phyloP scores from a whole-genome alignment of 2,797 vertebrate genomes.

The Muscicapa striata region DNA sequence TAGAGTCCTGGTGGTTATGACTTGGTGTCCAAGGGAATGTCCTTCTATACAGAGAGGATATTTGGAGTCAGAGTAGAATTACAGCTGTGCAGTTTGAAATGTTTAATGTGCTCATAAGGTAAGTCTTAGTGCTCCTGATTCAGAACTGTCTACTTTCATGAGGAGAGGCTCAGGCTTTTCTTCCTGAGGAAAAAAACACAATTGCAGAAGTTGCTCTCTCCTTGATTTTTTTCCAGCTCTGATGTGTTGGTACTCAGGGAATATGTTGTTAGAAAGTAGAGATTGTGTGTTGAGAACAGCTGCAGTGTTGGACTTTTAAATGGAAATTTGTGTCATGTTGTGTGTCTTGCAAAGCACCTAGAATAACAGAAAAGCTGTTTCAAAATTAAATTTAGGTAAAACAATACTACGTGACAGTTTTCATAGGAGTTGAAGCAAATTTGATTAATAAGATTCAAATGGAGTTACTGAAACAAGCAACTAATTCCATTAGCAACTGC shows the following conservation, averaged over 20 bases:
- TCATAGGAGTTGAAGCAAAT: neutral
- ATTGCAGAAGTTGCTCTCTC: neutral
- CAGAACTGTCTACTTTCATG: fast-evolving
- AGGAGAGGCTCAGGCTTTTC: neutral
- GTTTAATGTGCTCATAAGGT: neutral
- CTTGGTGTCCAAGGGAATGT: neutral
- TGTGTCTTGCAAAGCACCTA: neutral
- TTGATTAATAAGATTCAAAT: constrained; percentile 40
- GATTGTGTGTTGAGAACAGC: neutral
- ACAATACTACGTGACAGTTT: neutral
- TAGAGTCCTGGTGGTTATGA: neutral
- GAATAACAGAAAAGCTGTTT: neutral
- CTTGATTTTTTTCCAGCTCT: neutral
- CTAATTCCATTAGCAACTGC: constrained; percentile 23
- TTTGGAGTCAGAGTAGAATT: neutral
- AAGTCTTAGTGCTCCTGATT: neutral
- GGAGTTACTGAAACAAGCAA: constrained; percentile 40
- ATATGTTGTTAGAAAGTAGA: neutral
- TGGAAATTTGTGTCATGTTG: neutral
- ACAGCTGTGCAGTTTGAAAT: neutral
- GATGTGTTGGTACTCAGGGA: neutral
- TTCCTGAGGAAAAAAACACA: neutral
- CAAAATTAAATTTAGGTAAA: neutral
- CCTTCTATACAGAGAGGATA: neutral
- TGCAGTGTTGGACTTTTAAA: neutral